Evolutionary conservation across 2,113 vertebrate species (phyloP), one percentile per base, ranked within the genome.

Genomic region (Pongo abelii): DNA sequence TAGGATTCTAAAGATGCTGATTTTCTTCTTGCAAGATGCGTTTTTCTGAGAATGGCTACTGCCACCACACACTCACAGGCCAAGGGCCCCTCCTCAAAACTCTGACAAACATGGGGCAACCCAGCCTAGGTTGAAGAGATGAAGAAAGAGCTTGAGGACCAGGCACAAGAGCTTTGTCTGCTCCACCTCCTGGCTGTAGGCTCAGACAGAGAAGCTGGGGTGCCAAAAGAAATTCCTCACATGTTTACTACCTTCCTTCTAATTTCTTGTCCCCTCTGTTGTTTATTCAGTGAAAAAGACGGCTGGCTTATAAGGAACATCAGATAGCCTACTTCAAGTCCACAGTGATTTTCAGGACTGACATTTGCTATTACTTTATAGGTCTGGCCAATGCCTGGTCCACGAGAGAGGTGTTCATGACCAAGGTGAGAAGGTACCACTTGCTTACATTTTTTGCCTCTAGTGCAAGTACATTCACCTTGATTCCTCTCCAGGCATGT

Each of bases 401-500:
- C 40, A 10, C 67, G 50, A 84, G 52, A 84, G 9, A 77, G 8
- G 13, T 23, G 14, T 40, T 61, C 22, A 20, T 20, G 57, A 77
- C 25, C 83, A 83, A 75, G 48, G 81, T 0, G 22, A 61, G 40
- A 92, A 93, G 83, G 92, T 87, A 50, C 38, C 64, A 74, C 75
- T 94, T 72, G 35, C 38, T 90, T 70, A 64, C 59, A 64, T 64
- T 55, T 94, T 69, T 43, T 27, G 32, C 78, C n/a, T 84, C 40
- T 55, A n/a, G 20, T 75, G 38, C 23, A 79, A 88, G 35, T 32
- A 67, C 20, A 79, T 72, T 87, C n/a, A 6, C 67, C 84, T 97
- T 88, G 57, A 85, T 84, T 93, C 52, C 40, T 38, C 38, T 84
- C 86, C 70, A 94, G 79, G 40, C 91, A 93, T 97, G 84, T 96